These are phyloP conservation scores for Tetropium fuscum DNA, from an alignment of 2,888 invertebrate species.

Conservation along the genomic window DNA sequence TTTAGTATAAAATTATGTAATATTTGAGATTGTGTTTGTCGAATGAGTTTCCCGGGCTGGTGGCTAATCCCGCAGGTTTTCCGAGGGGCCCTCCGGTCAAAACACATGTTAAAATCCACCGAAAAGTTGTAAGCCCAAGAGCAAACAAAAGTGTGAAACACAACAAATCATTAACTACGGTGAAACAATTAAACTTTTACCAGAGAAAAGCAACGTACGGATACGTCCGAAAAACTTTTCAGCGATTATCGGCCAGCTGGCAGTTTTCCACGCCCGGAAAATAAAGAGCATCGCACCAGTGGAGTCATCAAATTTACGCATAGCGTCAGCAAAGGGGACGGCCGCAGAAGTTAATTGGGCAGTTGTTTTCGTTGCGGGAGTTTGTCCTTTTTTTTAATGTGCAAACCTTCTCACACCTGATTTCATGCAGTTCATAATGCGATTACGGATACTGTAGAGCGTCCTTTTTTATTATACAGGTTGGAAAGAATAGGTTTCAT, in stretches of 20 bases:
- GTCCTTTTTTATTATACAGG: too few species aligned
- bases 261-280: slow-evolving; percentile 50
- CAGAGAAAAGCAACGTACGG: slow-evolving; percentile 40
- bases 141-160: slow-evolving; percentile 43
- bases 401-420: slow-evolving; percentile 39
- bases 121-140: slow-evolving; percentile 41
- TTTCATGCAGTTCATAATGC: slow-evolving; percentile 30
- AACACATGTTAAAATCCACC: slow-evolving; percentile 33
- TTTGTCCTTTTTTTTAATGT: slow-evolving; percentile 36
- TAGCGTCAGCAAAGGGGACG: slow-evolving; percentile 37
- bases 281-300: slow-evolving; percentile 46
- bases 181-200: slow-evolving; percentile 54
- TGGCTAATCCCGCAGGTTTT: background rate
- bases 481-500: too few species aligned
- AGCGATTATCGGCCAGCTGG: slow-evolving; percentile 53
- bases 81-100: background rate
- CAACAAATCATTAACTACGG: slow-evolving; percentile 54
- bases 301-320: slow-evolving; percentile 47
- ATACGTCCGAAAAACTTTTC: slow-evolving; percentile 47
- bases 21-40: too few species aligned
- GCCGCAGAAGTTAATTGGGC: slow-evolving; percentile 50
- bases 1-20: too few species aligned
- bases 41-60: too few species aligned
- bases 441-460: too few species aligned
- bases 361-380: slow-evolving; percentile 43